phyloP scores from a whole-genome alignment of 2,888 invertebrate genomes.

The Microplitis deprimator region DNA sequence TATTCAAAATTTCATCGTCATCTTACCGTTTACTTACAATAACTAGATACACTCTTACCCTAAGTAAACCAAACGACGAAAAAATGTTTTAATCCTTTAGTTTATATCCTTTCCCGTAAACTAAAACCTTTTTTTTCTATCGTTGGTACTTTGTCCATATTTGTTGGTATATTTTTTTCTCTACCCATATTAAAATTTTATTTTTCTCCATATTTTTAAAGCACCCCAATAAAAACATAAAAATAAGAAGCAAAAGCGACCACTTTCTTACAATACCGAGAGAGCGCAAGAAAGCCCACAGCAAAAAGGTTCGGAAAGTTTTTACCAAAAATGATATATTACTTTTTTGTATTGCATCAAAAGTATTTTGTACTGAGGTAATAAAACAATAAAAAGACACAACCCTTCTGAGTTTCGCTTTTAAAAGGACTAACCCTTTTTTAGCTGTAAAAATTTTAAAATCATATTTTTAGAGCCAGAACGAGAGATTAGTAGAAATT shows the following conservation, averaged over 20 bases:
- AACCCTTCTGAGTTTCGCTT: not conserved
- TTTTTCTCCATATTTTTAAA: not conserved
- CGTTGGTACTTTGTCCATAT: not conserved
- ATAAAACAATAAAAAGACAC: not conserved
- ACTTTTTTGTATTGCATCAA: not conserved
- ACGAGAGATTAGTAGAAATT: not conserved
- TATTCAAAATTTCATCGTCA: not conserved
- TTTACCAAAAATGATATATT: not conserved
- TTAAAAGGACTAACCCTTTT: not conserved
- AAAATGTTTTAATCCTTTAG: not conserved
- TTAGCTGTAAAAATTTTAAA: not conserved
- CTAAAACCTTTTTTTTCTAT: not conserved
- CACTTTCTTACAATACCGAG: not conserved
- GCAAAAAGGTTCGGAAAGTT: not conserved
- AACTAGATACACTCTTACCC: not conserved
- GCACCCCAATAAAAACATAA: not conserved
- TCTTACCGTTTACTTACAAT: not conserved
- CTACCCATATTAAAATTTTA: not conserved
- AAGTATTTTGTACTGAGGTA: not conserved
- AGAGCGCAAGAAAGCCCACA: not conserved
- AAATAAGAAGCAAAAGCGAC: not conserved
- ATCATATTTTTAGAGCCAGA: not conserved
- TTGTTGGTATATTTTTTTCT: not conserved
- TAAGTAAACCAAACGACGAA: not conserved
- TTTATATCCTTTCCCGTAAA: conserved; percentile 17